These are phyloP conservation scores for Dicycla oo DNA, from an alignment of 2,888 invertebrate species.

Conservation along the genomic window DNA sequence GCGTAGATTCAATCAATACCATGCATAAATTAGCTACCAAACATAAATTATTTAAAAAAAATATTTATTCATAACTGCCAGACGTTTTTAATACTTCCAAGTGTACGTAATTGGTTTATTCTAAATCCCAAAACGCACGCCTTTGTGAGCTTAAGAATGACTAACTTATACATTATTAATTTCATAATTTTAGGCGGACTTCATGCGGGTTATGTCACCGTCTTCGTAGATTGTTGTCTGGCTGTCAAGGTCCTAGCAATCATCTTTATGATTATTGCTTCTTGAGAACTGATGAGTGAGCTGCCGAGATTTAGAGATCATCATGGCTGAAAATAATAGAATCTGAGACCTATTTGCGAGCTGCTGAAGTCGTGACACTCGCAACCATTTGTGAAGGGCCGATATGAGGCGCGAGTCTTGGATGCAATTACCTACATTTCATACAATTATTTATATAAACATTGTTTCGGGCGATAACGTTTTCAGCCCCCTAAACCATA, in stretches of 20 bases:
- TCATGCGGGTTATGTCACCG: conserved; percentile 43
- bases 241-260: conserved; percentile 25
- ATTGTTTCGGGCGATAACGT: no score
- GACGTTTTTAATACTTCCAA: conserved; percentile 13
- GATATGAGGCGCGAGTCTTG: no score
- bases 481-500: no score
- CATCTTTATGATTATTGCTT: conserved; percentile 15
- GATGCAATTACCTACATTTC: no score
- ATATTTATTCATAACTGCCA: background rate
- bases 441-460: no score
- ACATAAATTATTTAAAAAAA: background rate
- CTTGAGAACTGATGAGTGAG: conserved; percentile 18
- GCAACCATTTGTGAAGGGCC: no score
- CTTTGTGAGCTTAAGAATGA: conserved; percentile 34
- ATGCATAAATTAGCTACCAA: conserved; percentile 22
- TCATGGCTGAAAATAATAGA: no score
- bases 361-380: background rate
- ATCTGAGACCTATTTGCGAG: background rate
- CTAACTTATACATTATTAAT: conserved; percentile 47
- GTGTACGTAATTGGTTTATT: conserved; percentile 14
- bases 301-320: conserved; percentile 9
- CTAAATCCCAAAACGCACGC: conserved; percentile 41
- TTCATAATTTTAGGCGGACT: conserved; percentile 35
- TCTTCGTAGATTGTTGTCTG: conserved; percentile 27
- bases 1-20: conserved; percentile 1